phyloP scores from a whole-genome alignment of 2,797 vertebrate species.

The Chelidonichthys spinosus region DNA sequence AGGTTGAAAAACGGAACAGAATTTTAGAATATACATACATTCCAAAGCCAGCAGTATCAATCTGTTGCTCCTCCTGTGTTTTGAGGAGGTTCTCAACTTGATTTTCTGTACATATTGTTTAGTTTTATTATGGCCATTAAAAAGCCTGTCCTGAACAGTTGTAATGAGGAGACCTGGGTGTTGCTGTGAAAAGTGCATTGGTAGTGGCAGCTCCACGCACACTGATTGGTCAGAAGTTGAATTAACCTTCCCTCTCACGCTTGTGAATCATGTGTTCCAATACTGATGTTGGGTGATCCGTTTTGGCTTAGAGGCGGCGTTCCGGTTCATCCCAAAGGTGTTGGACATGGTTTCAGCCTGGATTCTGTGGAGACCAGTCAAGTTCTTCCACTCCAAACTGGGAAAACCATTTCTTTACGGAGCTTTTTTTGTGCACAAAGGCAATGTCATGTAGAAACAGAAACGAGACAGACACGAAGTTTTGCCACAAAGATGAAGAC shows the following conservation, averaged over 20 bases:
- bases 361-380: neutral
- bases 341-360: neutral
- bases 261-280: neutral
- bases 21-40: too few species aligned
- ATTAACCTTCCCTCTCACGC: too few species aligned
- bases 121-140: neutral
- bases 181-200: too few species aligned
- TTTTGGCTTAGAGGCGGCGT: neutral
- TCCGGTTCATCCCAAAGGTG: neutral
- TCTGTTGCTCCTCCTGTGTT: neutral
- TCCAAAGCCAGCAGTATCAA: neutral
- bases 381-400: neutral
- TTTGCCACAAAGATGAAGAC: too few species aligned
- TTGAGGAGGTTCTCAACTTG: neutral
- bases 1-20: neutral
- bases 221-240: too few species aligned
- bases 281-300: neutral
- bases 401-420: neutral
- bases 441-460: neutral
- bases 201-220: too few species aligned
- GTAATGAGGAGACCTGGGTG: too few species aligned
- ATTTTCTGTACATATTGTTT: too few species aligned
- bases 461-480: neutral
- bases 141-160: neutral
- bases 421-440: neutral